Evolutionary conservation across 2,888 invertebrate species (phyloP), one percentile per base, ranked within the genome.

Genomic region (Sinopyrophorus schimmeli): DNA sequence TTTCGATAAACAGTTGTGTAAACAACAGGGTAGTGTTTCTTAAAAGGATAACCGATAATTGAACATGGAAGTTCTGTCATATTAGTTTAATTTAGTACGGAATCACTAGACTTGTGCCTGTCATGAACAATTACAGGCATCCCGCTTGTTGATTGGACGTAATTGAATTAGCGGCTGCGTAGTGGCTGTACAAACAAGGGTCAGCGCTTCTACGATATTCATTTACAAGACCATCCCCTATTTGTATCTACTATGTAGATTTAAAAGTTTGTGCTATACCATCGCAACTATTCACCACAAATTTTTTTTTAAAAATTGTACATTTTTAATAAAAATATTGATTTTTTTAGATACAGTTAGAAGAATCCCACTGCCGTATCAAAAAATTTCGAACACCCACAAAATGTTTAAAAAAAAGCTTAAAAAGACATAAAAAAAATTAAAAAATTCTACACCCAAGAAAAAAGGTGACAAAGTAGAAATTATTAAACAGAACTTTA

Each of bases 121-220:
- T 71, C 71, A 68, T 62, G 65, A 68, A 62, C 71, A 70, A 71
- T 72, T 72, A 71, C 69, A 63, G 61, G 64, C 67, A 61, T 65
- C 66, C 63, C 65, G 64, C 62, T 68, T 63, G 70, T 65, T 72
- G 72, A 72, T 71, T 72, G 72, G 69, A 68, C 62, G 60, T 72
- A 72, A 72, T 68, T 62, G 57, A 64, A 69, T 72, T 72, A 72
- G 71, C 69, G 70, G 70, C 70, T 65, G 65, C 66, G 63, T 66
- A 66, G 67, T 66, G 67, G 69, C 67, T 65, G 63, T 69, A 65
- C 69, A 72, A 72, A 72, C 69, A 72, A 67, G 70, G 72, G 70
- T 69, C 66, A 66, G 64, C 62, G 58, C 60, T 53, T 55, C 48
- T 39, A 50, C 37, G 46, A 44, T 42, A 48, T 52, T 48, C 41